phyloP scores from a whole-genome alignment of 1,140 invertebrate genomes.

The Lysiphlebus fabarum region DNA sequence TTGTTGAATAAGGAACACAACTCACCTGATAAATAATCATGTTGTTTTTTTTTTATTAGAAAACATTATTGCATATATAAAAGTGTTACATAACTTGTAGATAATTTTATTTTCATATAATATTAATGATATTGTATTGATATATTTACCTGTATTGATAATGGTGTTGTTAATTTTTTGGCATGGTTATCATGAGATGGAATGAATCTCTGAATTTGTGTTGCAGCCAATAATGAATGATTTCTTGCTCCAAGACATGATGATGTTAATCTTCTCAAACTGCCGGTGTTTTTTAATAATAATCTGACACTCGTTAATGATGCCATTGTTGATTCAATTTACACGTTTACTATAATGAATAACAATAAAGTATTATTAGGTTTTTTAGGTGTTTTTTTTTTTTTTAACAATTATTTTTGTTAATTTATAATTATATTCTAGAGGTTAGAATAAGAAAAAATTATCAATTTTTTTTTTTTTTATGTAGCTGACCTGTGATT shows the following conservation, averaged over 20 bases:
- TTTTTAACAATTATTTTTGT: too few relatives aligned
- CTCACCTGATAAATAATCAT: neutral
- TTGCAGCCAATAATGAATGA: neutral
- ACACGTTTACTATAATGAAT: neutral
- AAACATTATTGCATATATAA: constrained; percentile 12
- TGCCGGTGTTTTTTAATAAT: constrained; percentile 2
- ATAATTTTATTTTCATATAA: neutral
- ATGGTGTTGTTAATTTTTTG: neutral
- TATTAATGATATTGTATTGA: neutral
- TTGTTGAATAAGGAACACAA: constrained; percentile 15
- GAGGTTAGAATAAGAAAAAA: too few relatives aligned
- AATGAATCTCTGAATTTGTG: neutral
- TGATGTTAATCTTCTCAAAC: neutral
- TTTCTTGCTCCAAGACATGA: neutral
- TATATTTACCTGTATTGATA: neutral
- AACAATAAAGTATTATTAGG: neutral
- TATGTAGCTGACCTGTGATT: too few relatives aligned
- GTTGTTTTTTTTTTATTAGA: constrained; percentile 26
- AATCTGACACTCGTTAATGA: constrained; percentile 10
- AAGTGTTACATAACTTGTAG: neutral
- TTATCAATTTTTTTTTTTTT: too few relatives aligned
- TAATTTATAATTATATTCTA: too few relatives aligned
- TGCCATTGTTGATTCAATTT: constrained; percentile 12
- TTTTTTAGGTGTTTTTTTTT: neutral
- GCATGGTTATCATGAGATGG: neutral